Evolutionary conservation across 2,888 invertebrate genomes (phyloP).

Genomic region (Metellina segmentata): DNA sequence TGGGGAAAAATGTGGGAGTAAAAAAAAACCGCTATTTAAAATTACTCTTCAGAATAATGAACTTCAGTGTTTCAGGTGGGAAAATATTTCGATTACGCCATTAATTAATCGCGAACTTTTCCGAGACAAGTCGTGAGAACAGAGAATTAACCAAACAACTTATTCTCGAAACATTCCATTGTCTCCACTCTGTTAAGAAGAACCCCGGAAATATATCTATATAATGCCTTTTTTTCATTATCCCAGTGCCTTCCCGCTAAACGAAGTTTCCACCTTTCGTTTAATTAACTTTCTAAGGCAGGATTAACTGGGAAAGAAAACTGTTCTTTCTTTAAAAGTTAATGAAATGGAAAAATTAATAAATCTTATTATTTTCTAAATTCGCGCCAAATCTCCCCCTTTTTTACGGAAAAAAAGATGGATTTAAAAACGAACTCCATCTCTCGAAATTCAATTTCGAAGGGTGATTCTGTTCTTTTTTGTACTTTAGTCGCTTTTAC

Average conservation of each 20-base stretch:
- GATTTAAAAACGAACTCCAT: conserved; percentile 33
- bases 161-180: conserved; percentile 40
- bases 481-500: neutral
- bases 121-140: conserved; percentile 57
- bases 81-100: conserved; percentile 61
- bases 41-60: conserved; percentile 48
- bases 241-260: conserved; percentile 24
- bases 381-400: conserved; percentile 22
- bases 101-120: conserved; percentile 63
- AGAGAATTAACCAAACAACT: conserved; percentile 66
- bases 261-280: conserved; percentile 55
- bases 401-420: conserved; percentile 6
- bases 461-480: conserved; percentile 24
- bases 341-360: conserved; percentile 71
- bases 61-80: conserved; percentile 36
- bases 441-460: conserved; percentile 53
- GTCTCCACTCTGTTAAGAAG: neutral
- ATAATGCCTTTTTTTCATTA: conserved; percentile 44
- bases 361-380: conserved; percentile 61
- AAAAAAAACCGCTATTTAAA: conserved; percentile 33
- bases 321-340: conserved; percentile 48
- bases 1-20: neutral
- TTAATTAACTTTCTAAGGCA: conserved; percentile 65
- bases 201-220: conserved; percentile 10
- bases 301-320: conserved; percentile 52